Conservation (phyloP, 2,113 vertebrate species). For the Eublepharis macularius region DNA sequence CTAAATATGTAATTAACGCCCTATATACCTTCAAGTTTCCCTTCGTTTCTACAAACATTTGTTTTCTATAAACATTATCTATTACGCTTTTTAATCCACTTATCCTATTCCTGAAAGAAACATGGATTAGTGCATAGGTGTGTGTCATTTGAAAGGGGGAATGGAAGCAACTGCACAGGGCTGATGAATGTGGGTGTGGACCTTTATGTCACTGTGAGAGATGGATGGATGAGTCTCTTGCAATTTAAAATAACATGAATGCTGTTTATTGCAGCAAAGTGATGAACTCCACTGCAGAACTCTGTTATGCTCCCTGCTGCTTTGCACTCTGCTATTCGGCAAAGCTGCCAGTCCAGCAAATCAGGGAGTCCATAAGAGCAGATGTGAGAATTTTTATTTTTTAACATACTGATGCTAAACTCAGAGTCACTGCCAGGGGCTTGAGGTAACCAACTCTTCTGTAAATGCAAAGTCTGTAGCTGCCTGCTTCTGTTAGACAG, state of each 20-base stretch:
- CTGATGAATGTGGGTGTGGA: constrained; percentile 27
- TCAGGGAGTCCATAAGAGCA: constrained; percentile 41
- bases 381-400: constrained; percentile 52
- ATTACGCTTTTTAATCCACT: too few relatives aligned
- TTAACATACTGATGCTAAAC: constrained; percentile 47
- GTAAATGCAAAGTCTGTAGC: constrained; percentile 59
- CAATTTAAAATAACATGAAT: background rate
- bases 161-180: background rate
- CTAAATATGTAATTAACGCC: too few relatives aligned
- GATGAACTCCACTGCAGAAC: background rate
- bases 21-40: too few relatives aligned
- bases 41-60: too few relatives aligned
- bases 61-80: too few relatives aligned
- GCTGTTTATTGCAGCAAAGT: background rate
- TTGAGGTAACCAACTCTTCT: constrained; percentile 64
- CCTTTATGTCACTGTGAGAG: constrained; percentile 13
- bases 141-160: background rate
- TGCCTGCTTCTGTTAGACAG: constrained; percentile 55
- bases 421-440: constrained; percentile 64
- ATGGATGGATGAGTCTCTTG: background rate
- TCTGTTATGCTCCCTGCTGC: background rate
- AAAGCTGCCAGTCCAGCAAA: constrained; percentile 44
- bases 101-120: constrained; percentile 42
- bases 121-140: constrained; percentile 25
- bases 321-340: background rate